These are phyloP conservation scores for Gobiocypris rarus DNA, from an alignment of 2,113 vertebrate genomes.

Conservation along the genomic window DNA sequence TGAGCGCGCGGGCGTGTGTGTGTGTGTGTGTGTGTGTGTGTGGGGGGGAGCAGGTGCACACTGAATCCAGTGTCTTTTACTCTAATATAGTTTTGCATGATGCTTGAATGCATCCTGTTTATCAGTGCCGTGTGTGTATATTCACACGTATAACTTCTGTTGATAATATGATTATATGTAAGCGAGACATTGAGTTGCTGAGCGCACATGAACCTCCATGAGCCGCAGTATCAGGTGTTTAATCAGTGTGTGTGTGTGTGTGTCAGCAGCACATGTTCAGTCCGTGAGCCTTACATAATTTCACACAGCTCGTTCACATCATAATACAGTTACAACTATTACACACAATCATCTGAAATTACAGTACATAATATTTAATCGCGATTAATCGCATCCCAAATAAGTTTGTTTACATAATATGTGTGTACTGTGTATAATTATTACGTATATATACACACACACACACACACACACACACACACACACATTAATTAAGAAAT, in stretches of 20 bases:
- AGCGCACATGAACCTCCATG: slow-evolving; percentile 10
- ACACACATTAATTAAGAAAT: no score
- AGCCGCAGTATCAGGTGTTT: not conserved
- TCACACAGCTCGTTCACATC: not conserved
- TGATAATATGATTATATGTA: not conserved
- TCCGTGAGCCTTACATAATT: not conserved
- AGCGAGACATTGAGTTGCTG: not conserved
- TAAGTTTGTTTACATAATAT: no score
- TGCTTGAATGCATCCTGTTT: not conserved
- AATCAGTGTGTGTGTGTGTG: no score
- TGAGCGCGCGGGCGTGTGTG: not conserved
- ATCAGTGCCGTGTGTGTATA: not conserved
- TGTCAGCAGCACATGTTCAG: not conserved
- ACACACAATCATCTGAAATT: not conserved
- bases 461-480: not conserved
- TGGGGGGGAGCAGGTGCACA: not conserved
- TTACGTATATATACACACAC: no score
- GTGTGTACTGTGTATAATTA: no score
- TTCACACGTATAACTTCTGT: not conserved
- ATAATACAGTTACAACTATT: not conserved
- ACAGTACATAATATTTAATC: no score
- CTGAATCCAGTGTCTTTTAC: not conserved
- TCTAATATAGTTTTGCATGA: not conserved
- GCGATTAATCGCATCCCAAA: no score
- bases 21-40: not conserved